A percentile compares a stretch with the other conserved stretches of the same genome.
These are phyloP conservation scores for Elephas maximus DNA, from an alignment of 2,113 vertebrate species.

Conservation along the genomic window DNA sequence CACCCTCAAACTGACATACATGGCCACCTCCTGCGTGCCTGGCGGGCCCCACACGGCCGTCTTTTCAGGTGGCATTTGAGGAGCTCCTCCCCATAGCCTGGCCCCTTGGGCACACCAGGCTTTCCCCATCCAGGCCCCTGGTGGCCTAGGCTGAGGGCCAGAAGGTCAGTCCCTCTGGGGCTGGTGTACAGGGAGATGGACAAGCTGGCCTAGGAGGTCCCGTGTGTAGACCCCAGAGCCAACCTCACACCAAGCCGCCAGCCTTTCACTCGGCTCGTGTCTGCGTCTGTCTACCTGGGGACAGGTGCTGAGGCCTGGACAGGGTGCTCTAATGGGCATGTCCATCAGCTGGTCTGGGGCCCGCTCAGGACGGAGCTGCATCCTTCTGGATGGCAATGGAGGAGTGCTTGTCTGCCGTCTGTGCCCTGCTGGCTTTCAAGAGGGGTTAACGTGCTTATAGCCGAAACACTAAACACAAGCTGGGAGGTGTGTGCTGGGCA, in stretches of 20 bases:
- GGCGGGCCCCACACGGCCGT: no score
- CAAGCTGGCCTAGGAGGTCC: rapidly evolving
- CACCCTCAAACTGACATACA: neutral
- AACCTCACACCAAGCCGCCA: neutral
- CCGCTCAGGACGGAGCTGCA: neutral
- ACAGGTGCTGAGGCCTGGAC: neutral
- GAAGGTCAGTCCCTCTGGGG: neutral
- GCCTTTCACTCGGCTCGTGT: neutral
- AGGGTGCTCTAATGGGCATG: neutral
- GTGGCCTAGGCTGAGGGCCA: no score
- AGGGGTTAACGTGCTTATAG: neutral
- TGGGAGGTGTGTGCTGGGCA: neutral
- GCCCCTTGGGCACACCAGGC: neutral
- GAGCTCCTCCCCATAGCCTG: neutral
- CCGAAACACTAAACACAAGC: neutral
- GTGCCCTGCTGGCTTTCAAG: neutral
- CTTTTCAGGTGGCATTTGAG: neutral
- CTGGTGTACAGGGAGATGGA: neutral
- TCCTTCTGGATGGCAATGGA: neutral
- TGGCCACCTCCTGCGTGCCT: rapidly evolving
- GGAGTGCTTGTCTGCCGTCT: neutral
- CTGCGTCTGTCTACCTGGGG: neutral
- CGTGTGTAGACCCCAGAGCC: neutral
- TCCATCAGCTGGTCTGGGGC: rapidly evolving
- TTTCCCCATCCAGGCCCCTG: neutral